phyloP scores from a whole-genome alignment of 1,140 invertebrate genomes.

The Charaxes varanes region DNA sequence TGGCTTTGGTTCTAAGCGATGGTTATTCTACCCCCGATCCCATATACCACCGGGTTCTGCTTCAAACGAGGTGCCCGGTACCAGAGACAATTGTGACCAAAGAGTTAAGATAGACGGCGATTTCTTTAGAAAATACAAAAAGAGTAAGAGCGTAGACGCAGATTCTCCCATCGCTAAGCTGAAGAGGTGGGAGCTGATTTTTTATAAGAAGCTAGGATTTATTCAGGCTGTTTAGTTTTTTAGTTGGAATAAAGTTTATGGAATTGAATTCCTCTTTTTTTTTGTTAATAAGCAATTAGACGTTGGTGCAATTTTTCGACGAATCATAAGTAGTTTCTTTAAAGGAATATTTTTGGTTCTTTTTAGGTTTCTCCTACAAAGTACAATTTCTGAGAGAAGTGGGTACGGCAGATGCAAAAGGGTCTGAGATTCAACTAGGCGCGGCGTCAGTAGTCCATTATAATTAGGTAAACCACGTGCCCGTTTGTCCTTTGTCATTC shows the following conservation, averaged over 20 bases:
- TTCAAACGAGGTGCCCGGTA: conserved; percentile 9
- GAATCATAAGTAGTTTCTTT: no score
- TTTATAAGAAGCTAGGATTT: conserved; percentile 64
- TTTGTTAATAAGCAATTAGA: no score
- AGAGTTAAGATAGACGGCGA: conserved; percentile 51
- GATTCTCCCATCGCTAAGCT: conserved; percentile 55
- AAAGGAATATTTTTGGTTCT: no score
- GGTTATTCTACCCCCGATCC: conserved; percentile 51
- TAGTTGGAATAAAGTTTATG: conserved; percentile 13
- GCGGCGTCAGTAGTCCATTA: no score
- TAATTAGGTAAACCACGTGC: no score
- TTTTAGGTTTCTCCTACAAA: no score
- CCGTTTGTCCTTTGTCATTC: no score
- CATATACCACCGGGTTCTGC: conserved; percentile 12
- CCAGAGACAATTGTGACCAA: conserved; percentile 40
- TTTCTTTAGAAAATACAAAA: conserved; percentile 57
- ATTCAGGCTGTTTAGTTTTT: conserved; percentile 51
- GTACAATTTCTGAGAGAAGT: no score
- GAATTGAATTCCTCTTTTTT: no score
- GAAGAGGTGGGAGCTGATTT: conserved; percentile 56
- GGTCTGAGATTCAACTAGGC: no score
- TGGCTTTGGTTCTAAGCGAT: conserved; percentile 50
- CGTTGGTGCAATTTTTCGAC: no score
- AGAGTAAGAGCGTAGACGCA: conserved; percentile 39
- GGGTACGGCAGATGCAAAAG: no score